Conservation (phyloP, 2,113 vertebrate species). For the Glaucomys volans region DNA sequence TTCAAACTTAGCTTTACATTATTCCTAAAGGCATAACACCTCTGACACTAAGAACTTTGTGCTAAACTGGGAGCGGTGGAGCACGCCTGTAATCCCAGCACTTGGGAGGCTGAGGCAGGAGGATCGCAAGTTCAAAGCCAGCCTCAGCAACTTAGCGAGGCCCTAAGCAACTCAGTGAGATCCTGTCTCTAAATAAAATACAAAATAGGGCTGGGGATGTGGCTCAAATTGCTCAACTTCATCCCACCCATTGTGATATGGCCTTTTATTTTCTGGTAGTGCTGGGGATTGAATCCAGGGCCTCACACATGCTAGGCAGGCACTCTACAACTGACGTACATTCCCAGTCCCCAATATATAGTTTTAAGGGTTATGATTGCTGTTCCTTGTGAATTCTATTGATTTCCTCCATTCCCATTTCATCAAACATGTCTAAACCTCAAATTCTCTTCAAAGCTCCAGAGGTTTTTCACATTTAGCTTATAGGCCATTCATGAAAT, state of each 20-base stretch:
- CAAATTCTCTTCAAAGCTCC: background rate
- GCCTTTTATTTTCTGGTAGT: background rate
- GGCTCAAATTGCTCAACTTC: background rate
- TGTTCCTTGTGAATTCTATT: background rate
- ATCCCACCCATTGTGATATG: background rate
- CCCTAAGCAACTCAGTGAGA: too few relatives aligned
- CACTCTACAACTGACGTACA: background rate
- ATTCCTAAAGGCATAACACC: background rate
- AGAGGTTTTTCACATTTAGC: background rate
- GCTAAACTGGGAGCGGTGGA: too few relatives aligned
- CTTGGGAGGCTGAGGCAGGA: too few relatives aligned
- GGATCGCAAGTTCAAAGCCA: too few relatives aligned
- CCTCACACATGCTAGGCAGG: too few relatives aligned
- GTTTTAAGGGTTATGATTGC: background rate
- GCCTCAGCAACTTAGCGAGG: too few relatives aligned
- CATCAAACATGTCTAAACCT: background rate
- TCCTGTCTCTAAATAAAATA: too few relatives aligned
- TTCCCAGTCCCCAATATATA: background rate
- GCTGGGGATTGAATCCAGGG: too few relatives aligned
- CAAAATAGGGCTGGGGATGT: too few relatives aligned
- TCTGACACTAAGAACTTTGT: background rate
- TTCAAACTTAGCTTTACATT: slow-evolving; percentile 7
- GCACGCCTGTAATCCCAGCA: too few relatives aligned
- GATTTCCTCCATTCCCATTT: background rate
- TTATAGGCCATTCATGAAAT: slow-evolving; percentile 12